phyloP scores from a whole-genome alignment of 2,113 vertebrate genomes.

The Tyrannus savana region DNA sequence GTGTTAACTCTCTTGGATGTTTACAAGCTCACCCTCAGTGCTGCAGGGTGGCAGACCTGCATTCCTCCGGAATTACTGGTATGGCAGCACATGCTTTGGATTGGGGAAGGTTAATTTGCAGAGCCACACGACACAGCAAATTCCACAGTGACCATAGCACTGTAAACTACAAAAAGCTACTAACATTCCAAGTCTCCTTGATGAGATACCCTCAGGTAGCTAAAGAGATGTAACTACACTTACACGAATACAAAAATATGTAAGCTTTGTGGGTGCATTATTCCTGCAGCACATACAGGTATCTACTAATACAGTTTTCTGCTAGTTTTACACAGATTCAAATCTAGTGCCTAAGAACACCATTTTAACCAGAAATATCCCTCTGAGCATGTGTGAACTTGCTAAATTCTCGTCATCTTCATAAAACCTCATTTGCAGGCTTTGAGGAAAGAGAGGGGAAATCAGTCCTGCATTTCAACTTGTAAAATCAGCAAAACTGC shows the following conservation, averaged over 20 bases:
- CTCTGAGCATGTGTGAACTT: background rate
- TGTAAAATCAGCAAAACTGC: background rate
- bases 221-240: background rate
- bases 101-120: background rate
- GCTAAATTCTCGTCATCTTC: background rate
- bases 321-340: background rate
- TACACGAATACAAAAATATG: background rate
- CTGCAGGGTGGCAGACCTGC: background rate
- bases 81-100: background rate
- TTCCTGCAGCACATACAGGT: background rate
- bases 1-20: background rate
- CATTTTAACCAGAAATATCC: background rate
- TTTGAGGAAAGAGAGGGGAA: background rate
- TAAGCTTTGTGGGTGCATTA: background rate
- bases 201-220: background rate
- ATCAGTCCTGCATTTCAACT: background rate
- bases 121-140: conserved; percentile 1
- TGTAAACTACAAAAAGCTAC: background rate
- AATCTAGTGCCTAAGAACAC: background rate
- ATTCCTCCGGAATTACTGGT: background rate
- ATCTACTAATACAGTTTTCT: background rate
- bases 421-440: background rate
- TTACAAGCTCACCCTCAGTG: background rate
- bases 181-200: background rate
- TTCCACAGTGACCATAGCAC: conserved; percentile 3